Conservation (phyloP, 2,797 vertebrate species). For the Cynodonichthys magdalenae region DNA sequence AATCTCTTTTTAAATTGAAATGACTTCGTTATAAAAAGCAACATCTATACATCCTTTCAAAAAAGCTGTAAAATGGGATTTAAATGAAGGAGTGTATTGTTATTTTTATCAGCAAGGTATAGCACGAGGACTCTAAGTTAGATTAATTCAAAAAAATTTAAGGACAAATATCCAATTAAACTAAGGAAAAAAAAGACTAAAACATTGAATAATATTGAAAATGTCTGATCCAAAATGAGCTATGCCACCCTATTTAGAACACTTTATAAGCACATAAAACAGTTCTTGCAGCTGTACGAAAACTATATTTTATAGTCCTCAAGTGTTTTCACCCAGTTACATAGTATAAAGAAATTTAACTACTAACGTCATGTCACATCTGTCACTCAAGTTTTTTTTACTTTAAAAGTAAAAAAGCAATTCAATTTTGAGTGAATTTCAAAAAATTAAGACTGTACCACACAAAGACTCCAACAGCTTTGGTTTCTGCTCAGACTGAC, state of each 20-base stretch:
- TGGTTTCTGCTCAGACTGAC: constrained; percentile 32
- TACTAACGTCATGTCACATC: constrained; percentile 52
- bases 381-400: constrained; percentile 43
- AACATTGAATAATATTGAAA: not conserved
- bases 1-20: no score
- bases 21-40: not conserved
- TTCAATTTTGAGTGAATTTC: constrained; percentile 40
- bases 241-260: not conserved
- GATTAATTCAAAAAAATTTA: not conserved
- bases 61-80: not conserved
- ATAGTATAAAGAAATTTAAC: constrained; percentile 16
- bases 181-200: not conserved
- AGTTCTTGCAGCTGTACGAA: not conserved
- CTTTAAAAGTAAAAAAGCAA: constrained; percentile 65
- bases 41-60: not conserved
- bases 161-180: not conserved
- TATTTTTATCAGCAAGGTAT: no score
- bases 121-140: no score
- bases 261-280: constrained; percentile 9
- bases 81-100: not conserved
- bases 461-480: constrained; percentile 27
- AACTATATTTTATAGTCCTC: not conserved
- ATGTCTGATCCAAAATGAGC: not conserved
- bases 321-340: constrained; percentile 2
- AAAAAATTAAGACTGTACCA: constrained; percentile 55